Percentiles rank a stretch among this genome's conserved stretches.
Evolutionary conservation across 2,888 invertebrate genomes (phyloP).

Genomic region (Coenonympha arcania): DNA sequence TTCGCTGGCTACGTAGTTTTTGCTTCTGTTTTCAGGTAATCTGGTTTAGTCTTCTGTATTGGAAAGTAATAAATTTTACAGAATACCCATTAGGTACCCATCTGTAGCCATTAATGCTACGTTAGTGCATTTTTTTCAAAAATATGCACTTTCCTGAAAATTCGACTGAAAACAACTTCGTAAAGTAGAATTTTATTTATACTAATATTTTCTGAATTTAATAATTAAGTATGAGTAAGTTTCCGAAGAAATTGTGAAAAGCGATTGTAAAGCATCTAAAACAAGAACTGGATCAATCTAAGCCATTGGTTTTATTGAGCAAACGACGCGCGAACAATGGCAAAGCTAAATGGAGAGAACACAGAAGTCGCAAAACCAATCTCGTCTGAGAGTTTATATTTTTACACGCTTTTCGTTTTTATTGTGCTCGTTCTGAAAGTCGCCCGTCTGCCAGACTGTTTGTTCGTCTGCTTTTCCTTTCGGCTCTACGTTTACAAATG

Average conservation of each 20-base stretch:
- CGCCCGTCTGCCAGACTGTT: too few relatives aligned
- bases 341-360: conserved; percentile 16
- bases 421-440: too few relatives aligned
- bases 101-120: not conserved
- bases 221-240: too few relatives aligned
- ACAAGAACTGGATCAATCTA: conserved; percentile 13
- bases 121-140: not conserved
- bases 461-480: too few relatives aligned
- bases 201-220: too few relatives aligned
- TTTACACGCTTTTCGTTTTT: not conserved
- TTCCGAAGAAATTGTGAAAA: conserved; percentile 1
- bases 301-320: conserved; percentile 4
- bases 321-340: conserved; percentile 13
- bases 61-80: not conserved
- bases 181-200: too few relatives aligned
- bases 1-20: not conserved
- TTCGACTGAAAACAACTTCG: too few relatives aligned
- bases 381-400: not conserved
- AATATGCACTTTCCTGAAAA: too few relatives aligned
- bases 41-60: conserved; percentile 5
- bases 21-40: conserved; percentile 3
- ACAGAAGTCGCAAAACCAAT: conserved; percentile 11
- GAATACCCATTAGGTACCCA: not conserved
- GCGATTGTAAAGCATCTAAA: conserved; percentile 4
- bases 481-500: too few relatives aligned